phyloP scores from a whole-genome alignment of 2,113 vertebrate genomes.

The Chauna torquata region DNA sequence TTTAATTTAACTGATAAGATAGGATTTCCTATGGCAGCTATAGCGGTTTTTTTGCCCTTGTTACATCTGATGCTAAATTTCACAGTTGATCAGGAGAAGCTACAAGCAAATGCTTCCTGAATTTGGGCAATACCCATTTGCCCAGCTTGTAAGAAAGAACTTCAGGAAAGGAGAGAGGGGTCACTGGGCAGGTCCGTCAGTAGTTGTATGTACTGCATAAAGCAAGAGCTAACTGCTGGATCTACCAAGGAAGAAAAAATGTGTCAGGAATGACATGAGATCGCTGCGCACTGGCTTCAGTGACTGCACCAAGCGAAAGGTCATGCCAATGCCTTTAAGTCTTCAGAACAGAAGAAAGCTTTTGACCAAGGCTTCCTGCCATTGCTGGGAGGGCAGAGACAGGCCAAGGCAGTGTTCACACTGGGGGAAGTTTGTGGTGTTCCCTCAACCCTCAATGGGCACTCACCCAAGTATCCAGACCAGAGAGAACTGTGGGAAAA shows the following conservation, averaged over 20 bases:
- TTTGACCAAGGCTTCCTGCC: neutral
- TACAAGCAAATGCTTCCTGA: neutral
- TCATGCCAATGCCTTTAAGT: neutral
- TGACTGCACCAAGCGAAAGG: neutral
- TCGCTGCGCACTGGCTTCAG: neutral
- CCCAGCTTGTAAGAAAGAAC: neutral
- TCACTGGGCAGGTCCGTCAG: neutral
- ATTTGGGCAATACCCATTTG: neutral
- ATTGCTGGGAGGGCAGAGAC: neutral
- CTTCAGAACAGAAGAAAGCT: neutral
- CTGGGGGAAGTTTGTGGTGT: neutral
- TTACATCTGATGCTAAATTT: neutral
- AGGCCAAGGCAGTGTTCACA: neutral
- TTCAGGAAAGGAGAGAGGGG: neutral
- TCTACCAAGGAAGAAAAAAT: neutral
- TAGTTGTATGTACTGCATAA: neutral
- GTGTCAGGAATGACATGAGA: neutral
- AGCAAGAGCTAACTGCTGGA: neutral
- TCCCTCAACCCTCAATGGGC: neutral
- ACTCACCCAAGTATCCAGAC: neutral
- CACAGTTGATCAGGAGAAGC: neutral
- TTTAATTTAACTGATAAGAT: constrained; percentile 7
- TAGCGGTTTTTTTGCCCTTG: neutral
- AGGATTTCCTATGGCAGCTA: neutral
- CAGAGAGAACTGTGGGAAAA: neutral